These are phyloP conservation scores for Tetranychus truncatus DNA, from an alignment of 2,888 invertebrate genomes.

Conservation along the genomic window DNA sequence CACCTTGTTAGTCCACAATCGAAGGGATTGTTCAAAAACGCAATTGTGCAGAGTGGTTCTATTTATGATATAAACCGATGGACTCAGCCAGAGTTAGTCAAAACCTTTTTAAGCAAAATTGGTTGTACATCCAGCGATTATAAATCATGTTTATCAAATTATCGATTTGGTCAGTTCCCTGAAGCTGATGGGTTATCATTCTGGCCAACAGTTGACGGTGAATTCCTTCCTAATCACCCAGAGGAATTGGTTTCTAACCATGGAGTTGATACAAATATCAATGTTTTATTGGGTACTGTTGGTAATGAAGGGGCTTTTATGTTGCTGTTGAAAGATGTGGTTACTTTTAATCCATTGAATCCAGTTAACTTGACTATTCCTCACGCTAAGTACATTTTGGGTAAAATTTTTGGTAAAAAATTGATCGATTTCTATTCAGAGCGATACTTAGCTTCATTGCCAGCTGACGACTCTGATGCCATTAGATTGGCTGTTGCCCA, in stretches of 20 bases:
- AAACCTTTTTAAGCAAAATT: background rate
- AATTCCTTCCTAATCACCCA: background rate
- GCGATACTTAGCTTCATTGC: background rate
- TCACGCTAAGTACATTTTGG: background rate
- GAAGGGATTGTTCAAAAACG: background rate
- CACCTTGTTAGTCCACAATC: background rate
- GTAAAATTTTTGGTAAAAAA: background rate
- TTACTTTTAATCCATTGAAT: slow-evolving; percentile 4
- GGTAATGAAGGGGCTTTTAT: background rate
- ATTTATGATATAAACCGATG: background rate
- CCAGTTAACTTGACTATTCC: background rate
- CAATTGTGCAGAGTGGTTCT: background rate
- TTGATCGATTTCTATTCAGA: background rate
- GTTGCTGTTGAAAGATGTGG: background rate
- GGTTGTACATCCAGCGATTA: background rate
- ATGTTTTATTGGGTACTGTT: background rate
- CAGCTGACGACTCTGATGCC: background rate
- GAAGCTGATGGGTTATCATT: background rate
- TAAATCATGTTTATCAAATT: background rate
- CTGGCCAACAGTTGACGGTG: background rate
- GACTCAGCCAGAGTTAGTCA: no score
- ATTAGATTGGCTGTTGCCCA: background rate
- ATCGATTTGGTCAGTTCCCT: background rate
- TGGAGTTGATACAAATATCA: background rate
- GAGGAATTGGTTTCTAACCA: background rate